These are phyloP conservation scores for Atta cephalotes DNA, from an alignment of 1,140 invertebrate species.

Conservation along the genomic window DNA sequence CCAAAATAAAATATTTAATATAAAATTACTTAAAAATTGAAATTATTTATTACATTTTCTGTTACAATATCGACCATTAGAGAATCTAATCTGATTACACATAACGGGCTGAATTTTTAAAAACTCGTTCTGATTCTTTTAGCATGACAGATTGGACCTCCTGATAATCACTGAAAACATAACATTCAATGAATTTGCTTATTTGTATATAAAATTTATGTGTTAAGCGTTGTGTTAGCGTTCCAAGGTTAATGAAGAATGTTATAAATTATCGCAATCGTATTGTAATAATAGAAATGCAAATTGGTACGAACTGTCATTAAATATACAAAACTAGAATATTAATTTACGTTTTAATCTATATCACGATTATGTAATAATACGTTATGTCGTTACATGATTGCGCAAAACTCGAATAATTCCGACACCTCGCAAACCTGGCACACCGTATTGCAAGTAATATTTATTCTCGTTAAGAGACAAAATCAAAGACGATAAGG, in stretches of 20 bases:
- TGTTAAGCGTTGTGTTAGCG: no score
- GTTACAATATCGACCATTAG: no score
- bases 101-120: no score
- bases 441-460: slow-evolving; percentile 51
- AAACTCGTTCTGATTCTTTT: no score
- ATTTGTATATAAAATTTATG: no score
- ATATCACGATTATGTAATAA: neutral
- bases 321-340: neutral
- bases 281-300: neutral
- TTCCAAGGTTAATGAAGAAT: neutral
- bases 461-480: slow-evolving; percentile 62
- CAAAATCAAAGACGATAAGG: slow-evolving; percentile 62
- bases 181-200: no score
- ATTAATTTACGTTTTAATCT: neutral
- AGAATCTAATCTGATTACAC: no score
- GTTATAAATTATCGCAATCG: neutral
- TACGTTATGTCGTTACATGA: neutral
- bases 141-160: no score
- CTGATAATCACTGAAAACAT: no score
- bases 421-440: neutral
- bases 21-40: no score
- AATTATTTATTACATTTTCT: no score
- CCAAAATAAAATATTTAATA: no score
- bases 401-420: neutral
- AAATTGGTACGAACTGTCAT: neutral